Conservation (phyloP, 2,113 vertebrate species). For the Mesitornis unicolor region DNA sequence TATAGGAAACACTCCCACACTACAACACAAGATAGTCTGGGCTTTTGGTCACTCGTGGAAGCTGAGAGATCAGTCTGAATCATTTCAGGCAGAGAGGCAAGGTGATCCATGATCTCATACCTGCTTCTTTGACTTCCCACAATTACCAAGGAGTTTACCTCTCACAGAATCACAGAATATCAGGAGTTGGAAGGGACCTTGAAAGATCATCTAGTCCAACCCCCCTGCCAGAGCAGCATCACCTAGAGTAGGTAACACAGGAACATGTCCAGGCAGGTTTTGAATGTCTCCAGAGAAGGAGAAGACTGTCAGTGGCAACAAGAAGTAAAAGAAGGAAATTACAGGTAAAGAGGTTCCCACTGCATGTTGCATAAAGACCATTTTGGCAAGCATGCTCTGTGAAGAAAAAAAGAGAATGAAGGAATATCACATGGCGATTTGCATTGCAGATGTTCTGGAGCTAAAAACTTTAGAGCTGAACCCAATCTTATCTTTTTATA, state of each 20-base stretch:
- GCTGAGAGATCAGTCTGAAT: neutral
- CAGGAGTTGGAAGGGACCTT: too few species aligned
- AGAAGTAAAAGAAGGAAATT: neutral
- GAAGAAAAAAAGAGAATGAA: neutral
- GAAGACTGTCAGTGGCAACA: neutral
- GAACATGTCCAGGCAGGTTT: too few species aligned
- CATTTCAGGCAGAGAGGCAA: neutral
- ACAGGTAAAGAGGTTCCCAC: neutral
- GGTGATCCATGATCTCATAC: neutral
- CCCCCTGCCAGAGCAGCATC: too few species aligned
- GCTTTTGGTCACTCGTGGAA: neutral
- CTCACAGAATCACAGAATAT: too few species aligned
- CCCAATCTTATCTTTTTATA: neutral
- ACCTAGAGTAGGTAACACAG: too few species aligned
- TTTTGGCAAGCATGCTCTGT: neutral
- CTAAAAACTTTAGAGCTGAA: neutral
- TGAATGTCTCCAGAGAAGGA: too few species aligned
- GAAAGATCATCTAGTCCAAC: too few species aligned
- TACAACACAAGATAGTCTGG: neutral
- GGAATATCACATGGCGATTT: neutral
- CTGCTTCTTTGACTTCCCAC: neutral
- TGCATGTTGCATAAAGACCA: neutral
- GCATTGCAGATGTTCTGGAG: neutral
- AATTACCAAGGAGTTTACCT: neutral
- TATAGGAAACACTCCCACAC: neutral